These are phyloP conservation scores for Diprion similis DNA, from an alignment of 1,140 invertebrate genomes.

Conservation along the genomic window DNA sequence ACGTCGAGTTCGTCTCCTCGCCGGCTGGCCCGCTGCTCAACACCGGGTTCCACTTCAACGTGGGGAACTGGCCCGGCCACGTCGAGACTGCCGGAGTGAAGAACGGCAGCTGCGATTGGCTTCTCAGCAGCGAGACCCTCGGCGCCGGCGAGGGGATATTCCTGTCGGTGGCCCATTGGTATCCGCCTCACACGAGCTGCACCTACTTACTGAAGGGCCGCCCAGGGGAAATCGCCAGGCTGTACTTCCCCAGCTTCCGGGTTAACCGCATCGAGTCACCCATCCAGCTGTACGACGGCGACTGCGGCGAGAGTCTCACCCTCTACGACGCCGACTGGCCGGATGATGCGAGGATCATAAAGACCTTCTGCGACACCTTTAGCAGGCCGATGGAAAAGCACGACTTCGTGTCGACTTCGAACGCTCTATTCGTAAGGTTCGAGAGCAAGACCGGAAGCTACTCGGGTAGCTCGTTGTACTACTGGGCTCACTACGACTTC, in stretches of 20 bases:
- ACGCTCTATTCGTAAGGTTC: slow-evolving; percentile 84
- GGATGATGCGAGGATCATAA: slow-evolving; percentile 86
- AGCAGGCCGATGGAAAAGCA: slow-evolving; percentile 90
- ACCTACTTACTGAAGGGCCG: slow-evolving; percentile 87
- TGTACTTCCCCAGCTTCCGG: slow-evolving; percentile 89
- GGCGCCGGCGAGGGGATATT: slow-evolving; percentile 84
- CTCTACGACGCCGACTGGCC: slow-evolving; percentile 86
- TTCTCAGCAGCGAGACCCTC: slow-evolving; percentile 81
- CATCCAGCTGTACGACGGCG: slow-evolving; percentile 82
- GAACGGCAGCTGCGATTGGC: slow-evolving; percentile 87
- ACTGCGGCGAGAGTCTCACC: slow-evolving; percentile 87
- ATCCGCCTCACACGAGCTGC: slow-evolving; percentile 88
- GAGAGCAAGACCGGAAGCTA: slow-evolving; percentile 92
- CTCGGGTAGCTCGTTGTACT: slow-evolving; percentile 85
- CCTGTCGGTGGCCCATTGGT: slow-evolving; percentile 90
- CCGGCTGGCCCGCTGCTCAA: slow-evolving; percentile 87
- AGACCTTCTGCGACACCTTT: slow-evolving; percentile 92
- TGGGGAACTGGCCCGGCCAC: slow-evolving; percentile 90
- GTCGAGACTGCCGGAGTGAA: slow-evolving; percentile 84
- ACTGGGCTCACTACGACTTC: slow-evolving; percentile 92
- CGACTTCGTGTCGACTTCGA: slow-evolving; percentile 87
- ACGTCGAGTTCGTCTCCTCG: slow-evolving; percentile 91
- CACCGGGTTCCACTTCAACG: slow-evolving; percentile 92
- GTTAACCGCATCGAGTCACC: slow-evolving; percentile 89
- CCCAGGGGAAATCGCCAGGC: slow-evolving; percentile 81